phyloP scores from a whole-genome alignment of 2,797 vertebrate genomes.

The Halcyon badia region DNA sequence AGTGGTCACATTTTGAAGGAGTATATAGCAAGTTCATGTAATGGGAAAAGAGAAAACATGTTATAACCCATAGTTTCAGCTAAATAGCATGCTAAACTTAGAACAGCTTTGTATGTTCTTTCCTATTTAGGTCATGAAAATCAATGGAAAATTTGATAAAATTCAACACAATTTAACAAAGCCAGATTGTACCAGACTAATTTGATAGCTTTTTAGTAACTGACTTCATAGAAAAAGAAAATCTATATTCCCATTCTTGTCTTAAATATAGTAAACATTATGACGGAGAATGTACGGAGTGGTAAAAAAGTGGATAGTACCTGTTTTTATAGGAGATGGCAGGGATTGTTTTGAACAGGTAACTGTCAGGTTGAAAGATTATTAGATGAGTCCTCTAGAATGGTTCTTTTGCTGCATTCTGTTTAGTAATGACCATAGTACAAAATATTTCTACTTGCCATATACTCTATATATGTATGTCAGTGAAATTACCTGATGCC shows the following conservation, averaged over 20 bases:
- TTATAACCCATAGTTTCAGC: background rate
- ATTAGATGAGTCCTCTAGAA: background rate
- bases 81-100: background rate
- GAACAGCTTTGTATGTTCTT: background rate
- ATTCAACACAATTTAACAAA: background rate
- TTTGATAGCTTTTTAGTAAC: background rate
- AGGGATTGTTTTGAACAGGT: background rate
- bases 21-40: background rate
- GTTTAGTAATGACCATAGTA: background rate
- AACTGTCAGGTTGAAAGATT: background rate
- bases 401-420: background rate
- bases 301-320: background rate
- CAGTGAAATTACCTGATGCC: background rate
- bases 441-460: background rate
- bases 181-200: background rate
- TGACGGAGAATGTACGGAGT: background rate
- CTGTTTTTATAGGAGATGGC: background rate
- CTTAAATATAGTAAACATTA: background rate
- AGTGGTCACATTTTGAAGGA: background rate
- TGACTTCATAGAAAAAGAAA: background rate
- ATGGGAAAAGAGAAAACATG: background rate
- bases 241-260: background rate
- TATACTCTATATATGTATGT: background rate
- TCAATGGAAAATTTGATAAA: background rate
- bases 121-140: slow-evolving; percentile 21